Evolutionary conservation across 2,797 vertebrate species (phyloP), one percentile per base, ranked within the genome.

Genomic region (Columba guinea): DNA sequence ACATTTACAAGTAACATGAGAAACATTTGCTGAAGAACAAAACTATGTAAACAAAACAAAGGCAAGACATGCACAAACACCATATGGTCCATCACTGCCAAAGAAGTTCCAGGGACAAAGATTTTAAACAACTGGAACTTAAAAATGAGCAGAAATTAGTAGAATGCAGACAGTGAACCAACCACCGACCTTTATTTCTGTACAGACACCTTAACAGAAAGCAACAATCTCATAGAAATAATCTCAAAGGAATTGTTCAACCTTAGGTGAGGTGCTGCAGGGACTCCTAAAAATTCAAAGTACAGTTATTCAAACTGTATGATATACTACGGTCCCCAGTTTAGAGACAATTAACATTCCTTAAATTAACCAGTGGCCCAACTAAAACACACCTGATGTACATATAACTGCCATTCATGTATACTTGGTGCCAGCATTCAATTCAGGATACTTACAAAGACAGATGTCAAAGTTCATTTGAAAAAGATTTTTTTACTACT

Each of bases 21-120:
- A 90, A 97, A 96, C 93, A 97, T 94, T 92, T 90, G 56, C 87
- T 90, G 84, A 81, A 87, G 70, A 96, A 97, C 78, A 82, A 94
- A 97, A 97, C 93, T 86, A 96, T 49, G 84, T 81, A 53, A 96
- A 97, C 85, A 97, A 96, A 96, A 95, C 85, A 94, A 89, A 91
- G 78, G 62, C 82, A 90, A 93, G 89, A 89, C 87, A 52, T 24
- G 23, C 49, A 94, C 89, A 94, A 79, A 96, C 58, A 94, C 78
- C 96, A 96, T 87, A 94, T 76, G 94, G 94, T 89, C 67, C 70
- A 93, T 70, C 76, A 22, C 56, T 95, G 90, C 92, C 80, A 94
- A 93, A 73, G 73, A 97, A 79, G 94, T 88, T 96, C 51, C 80
- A 82, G 84, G 95, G 76, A 89, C 37, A 16, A 93, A 83, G 73